Base-by-base conservation (phyloP, 2,797 vertebrate species). In the Tadarida brasiliensis region DNA sequence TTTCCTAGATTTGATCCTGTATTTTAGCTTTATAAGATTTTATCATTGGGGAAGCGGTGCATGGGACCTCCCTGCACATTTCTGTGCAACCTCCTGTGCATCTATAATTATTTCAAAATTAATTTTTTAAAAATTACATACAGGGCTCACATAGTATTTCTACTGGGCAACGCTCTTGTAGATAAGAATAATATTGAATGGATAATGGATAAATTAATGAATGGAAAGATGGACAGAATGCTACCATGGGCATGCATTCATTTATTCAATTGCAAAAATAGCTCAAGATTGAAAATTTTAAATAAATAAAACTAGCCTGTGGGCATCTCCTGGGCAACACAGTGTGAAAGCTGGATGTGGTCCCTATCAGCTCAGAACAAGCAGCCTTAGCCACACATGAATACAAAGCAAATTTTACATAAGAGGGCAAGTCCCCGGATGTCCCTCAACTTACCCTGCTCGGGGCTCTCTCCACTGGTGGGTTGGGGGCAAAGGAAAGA, bases 361-460 rank as follows among this genome's bases (percentile, higher is more conserved):
- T 7, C 35, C 54, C 39, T 1, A 5, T 26, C 20, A 33, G 59
- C 61, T 71, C 44, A 63, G 61, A 82, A 56, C 30, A 16, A 11
- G 17, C 49, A 6, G 39, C 70, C 26, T 65, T 22, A 22, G 68
- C 70, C 83, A 17, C 61, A 1, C 0, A 16, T 3, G 6, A 11
- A 22, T 30, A 77, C 54, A 73, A n/a, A 26, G 89, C 71, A 59
- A 92, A 28, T 9, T 20, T 24, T 33, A 49, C 14, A 2, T 6
- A 15, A n/a, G 59, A 76, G 84, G 59, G 11, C 33, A 17, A 35
- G 26, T 30, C 30, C 59, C 68, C 11, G 0, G 2, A 4, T 4
- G 63, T 35, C 82, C 84, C 12, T n/a, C 26, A 7, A 97, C 95
- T 73, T 77, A 97, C 97, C 97, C 95, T 90, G 78, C 97, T 98